Evolutionary conservation across 1,140 invertebrate genomes (phyloP), one percentile per base, ranked within the genome.

Genomic region (Coptotermes formosanus): DNA sequence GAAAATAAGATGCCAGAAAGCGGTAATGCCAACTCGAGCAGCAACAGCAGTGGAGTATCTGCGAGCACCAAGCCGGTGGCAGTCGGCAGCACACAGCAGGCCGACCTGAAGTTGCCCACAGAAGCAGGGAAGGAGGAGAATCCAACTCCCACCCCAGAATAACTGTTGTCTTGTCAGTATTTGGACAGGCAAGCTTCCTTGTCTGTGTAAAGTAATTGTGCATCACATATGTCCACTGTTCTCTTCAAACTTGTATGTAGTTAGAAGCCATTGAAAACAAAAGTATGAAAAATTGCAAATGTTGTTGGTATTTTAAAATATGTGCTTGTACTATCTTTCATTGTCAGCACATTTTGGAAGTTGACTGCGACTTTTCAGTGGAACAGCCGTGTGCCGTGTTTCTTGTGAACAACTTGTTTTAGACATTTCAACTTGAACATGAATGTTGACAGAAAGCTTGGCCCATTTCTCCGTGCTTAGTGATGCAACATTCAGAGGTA

Each of bases 71-170:
- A 84, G n/a, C 45, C 83, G 21, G 83, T 21, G 11, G 38, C 82
- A 83, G 23, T 12, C 38, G 44, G 48, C 55, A 48, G 45, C 23
- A 45, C 86, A 12, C 86, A 83, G 45, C 55, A 75, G n/a, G 11
- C 30, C 55, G 69, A 86, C 23, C 7, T 30, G 38, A 86, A 83
- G 38, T 14, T 52, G n/a, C n/a, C 86, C 19, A 69, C 85, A 25
- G 86, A 87, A 59, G 38, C 38, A 12, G 86, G 84, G 38, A 87
- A 85, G 45, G 85, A 85, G 4, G 86, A 87, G 16, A 84, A 19
- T 14, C 7, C 86, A 7, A 45, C 75, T 84, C 86, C 86, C 23
- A 45, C 75, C 59, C 12, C 75, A 9, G 59, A 83, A 55, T 83
- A 83, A 19, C 81, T 21, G 43, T 82, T 82, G 64, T 86, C 25